Evolutionary conservation across 37 sponge, comb jelly and placozoan genomes (phyloP), one percentile per base, ranked within the genome.

Genomic region (Tethya wilhelma): DNA sequence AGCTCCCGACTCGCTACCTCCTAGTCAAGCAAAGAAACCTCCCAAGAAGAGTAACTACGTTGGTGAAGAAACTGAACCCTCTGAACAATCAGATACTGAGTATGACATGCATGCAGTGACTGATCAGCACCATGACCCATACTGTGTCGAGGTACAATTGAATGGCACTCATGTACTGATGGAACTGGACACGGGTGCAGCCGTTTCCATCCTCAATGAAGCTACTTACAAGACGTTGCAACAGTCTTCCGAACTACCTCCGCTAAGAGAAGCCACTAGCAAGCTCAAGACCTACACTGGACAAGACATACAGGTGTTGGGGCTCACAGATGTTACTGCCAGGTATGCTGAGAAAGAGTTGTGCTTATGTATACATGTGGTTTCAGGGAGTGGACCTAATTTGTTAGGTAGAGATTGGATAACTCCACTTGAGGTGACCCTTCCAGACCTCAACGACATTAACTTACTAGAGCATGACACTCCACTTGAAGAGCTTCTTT

Each of bases 371-470:
- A 66, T 66, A 36, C 67, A 34, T 33, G 38, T 66, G 4, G 38
- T 66, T 11, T 17, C 4, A 19, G 38, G 67, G 38, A 33, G n/a
- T 79, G 79, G 79, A 22, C 86, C 86, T 1, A 53, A 34, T 41
- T 56, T 86, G 19, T 26, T 86, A 4, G 86, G 86, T 20, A 59
- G 79, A 22, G 79, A 86, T 29, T 78, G 78, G 78, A 22, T 70
- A 25, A 14, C 22, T 5, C 38, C n/a, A 19, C 30, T 66, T 63
- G 45, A 56, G 74, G 66, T 45, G 17, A 38, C 12, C 11, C n/a
- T n/a, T n/a, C n/a, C n/a, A n/a, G n/a, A n/a, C 64, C 44, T 73
- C 19, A 38, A 38, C 1, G 29, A 12, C 1, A 20, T 59, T 30
- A 1, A 39, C 3, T 26, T 73, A 1, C 4, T 59, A 19, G 20